Evolutionary conservation across 2,113 vertebrate species (phyloP).

Genomic region (Xenopus borealis): DNA sequence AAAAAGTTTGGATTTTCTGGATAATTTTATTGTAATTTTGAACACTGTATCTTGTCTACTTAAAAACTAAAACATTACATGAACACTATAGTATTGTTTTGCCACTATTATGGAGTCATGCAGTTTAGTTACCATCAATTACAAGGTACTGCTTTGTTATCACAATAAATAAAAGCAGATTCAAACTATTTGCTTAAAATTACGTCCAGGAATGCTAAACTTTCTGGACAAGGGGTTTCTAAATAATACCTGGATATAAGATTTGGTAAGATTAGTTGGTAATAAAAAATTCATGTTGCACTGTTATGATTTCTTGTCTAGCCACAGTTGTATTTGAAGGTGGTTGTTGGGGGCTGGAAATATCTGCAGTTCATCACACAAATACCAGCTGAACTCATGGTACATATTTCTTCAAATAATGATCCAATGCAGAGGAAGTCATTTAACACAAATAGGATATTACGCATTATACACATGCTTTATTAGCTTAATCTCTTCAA

Average conservation of each 20-base stretch:
- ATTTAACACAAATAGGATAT: slow-evolving; percentile 40
- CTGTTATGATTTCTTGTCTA: slow-evolving; percentile 64
- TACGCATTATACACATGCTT: slow-evolving; percentile 42
- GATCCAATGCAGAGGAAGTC: slow-evolving; percentile 16
- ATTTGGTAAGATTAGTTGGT: slow-evolving; percentile 69
- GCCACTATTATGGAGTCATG: no score
- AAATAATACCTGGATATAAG: slow-evolving; percentile 17
- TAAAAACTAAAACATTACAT: no score
- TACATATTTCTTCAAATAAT: slow-evolving; percentile 34
- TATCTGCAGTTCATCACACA: slow-evolving; percentile 52
- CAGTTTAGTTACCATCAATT: no score
- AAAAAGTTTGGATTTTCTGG: no score
- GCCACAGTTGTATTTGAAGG: slow-evolving; percentile 57
- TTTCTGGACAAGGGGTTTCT: no score
- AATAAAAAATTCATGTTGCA: slow-evolving; percentile 65
- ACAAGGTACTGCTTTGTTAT: no score
- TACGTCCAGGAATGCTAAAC: no score
- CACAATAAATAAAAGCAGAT: no score
- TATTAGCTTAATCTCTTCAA: slow-evolving; percentile 42
- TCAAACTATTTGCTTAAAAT: no score
- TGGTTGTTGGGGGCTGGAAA: slow-evolving; percentile 52
- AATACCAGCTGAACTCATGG: slow-evolving; percentile 48
- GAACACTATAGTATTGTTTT: no score
- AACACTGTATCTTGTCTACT: no score
- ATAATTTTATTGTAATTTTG: no score